Evolutionary conservation across 2,113 vertebrate species (phyloP).

Genomic region (Zootoca vivipara): DNA sequence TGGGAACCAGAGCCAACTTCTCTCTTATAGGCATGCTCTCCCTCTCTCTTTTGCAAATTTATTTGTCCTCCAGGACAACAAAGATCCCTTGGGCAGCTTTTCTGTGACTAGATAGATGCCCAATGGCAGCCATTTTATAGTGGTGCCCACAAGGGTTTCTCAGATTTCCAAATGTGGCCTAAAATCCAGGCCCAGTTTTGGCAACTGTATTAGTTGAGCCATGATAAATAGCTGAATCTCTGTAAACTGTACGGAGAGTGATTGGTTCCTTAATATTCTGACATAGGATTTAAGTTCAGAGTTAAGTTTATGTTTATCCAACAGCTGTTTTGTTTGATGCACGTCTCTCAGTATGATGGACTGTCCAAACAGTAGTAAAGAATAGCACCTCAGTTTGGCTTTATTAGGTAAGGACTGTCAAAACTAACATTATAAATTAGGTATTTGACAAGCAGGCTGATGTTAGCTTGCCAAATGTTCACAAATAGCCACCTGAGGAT

Average conservation of each 20-base stretch:
- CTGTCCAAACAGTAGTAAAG: conserved; percentile 13
- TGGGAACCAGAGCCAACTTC: too few relatives aligned
- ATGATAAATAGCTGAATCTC: background rate
- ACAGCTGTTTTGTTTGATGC: background rate
- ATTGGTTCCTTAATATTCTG: conserved; percentile 1
- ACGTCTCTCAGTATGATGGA: conserved; percentile 35
- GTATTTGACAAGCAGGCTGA: background rate
- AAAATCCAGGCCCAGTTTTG: background rate
- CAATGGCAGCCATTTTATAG: too few relatives aligned
- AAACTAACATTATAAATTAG: conserved; percentile 20
- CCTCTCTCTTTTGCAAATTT: too few relatives aligned
- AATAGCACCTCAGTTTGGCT: conserved; percentile 20
- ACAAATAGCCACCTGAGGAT: conserved; percentile 39
- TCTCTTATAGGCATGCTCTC: too few relatives aligned
- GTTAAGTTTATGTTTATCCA: conserved; percentile 35
- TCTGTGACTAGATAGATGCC: too few relatives aligned
- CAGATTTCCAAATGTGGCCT: too few relatives aligned
- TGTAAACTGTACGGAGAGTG: background rate
- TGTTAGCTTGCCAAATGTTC: conserved; percentile 35
- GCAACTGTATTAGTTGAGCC: background rate
- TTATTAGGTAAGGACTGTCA: conserved; percentile 56
- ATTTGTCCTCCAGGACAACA: too few relatives aligned
- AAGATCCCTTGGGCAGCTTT: too few relatives aligned
- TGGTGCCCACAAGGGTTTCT: too few relatives aligned
- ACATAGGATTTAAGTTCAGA: conserved; percentile 6